These are phyloP conservation scores for Sarcophaga subvicina DNA, from an alignment of 2,888 invertebrate species.

Conservation along the genomic window DNA sequence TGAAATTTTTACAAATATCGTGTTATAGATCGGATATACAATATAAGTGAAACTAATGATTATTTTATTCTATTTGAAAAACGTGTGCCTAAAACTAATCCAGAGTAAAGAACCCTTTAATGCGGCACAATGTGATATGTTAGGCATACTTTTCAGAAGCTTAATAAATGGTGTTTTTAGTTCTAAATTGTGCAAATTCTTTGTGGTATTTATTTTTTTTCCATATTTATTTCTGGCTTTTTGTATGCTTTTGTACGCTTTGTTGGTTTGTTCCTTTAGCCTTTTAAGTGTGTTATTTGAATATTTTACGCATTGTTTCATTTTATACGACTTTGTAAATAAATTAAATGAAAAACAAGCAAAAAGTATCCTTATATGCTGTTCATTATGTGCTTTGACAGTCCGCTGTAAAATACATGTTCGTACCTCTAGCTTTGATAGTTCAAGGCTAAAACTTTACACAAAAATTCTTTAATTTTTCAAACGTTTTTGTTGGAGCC, in stretches of 20 bases:
- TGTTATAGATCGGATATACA: too few relatives aligned
- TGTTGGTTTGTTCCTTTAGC: background rate
- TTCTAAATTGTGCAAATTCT: background rate
- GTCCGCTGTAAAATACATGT: too few relatives aligned
- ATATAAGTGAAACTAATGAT: too few relatives aligned
- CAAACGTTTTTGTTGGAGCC: background rate
- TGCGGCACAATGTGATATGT: too few relatives aligned
- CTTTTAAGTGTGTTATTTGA: slow-evolving; percentile 38
- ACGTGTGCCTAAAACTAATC: too few relatives aligned
- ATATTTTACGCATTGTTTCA: slow-evolving; percentile 47
- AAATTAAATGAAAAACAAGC: background rate
- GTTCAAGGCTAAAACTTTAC: slow-evolving; percentile 53
- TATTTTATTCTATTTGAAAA: too few relatives aligned
- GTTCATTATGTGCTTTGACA: background rate
- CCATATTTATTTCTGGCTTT: background rate
- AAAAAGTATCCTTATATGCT: background rate
- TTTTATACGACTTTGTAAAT: slow-evolving; percentile 38
- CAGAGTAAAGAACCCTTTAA: too few relatives aligned
- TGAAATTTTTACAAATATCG: too few relatives aligned
- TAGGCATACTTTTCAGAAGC: too few relatives aligned
- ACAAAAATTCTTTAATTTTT: slow-evolving; percentile 1
- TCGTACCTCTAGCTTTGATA: background rate
- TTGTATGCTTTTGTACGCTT: background rate
- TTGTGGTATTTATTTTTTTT: background rate
- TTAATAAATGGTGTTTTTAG: too few relatives aligned